Base-by-base conservation (phyloP, 2,888 invertebrate species). In the Chydorus sphaericus region DNA sequence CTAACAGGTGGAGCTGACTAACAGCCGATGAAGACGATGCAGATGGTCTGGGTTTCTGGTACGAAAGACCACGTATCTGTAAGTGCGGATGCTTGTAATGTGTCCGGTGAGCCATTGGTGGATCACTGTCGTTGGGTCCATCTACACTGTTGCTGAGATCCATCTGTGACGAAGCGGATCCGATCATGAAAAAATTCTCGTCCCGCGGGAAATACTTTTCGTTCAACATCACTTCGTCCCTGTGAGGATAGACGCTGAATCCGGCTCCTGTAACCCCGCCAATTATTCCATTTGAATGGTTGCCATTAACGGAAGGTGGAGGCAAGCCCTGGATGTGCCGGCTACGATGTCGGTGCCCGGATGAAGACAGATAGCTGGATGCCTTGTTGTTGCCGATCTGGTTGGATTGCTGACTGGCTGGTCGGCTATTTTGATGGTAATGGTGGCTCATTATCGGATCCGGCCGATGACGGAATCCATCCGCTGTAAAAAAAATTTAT, bases 21-120 rank as follows among this genome's bases (percentile, higher is more conserved):
- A 55, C 66, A 64, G 69, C 73, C 63, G 72, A 74, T 62, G 73
- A 73, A n/a, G n/a, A n/a, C n/a, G n/a, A n/a, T n/a, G n/a, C n/a
- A n/a, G n/a, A n/a, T n/a, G n/a, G n/a, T n/a, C n/a, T n/a, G 48
- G 73, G 75, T 30, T 76, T 72, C 33, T 80, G 79, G 65, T 80
- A 79, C 67, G 78, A 77, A 67, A 82, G 69, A 63, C 75, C 77
- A 64, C 80, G 75, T 44, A 82, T 76, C 74, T 80, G 67, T 36
- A 63, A 62, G 60, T 70, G 70, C 48, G 74, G 71, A 62, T 66
- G 64, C 56, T 68, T 26, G 2, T 26, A 26, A 14, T 44, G 44
- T 3, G 44, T 23, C 10, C 23, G 39, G 26, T 44, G 44, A 28
- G 44, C 44, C 23, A 23, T 44, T n/a, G 28, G 23, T 11, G 29